phyloP scores from a whole-genome alignment of 2,888 invertebrate genomes.

The Drosophila leonis region DNA sequence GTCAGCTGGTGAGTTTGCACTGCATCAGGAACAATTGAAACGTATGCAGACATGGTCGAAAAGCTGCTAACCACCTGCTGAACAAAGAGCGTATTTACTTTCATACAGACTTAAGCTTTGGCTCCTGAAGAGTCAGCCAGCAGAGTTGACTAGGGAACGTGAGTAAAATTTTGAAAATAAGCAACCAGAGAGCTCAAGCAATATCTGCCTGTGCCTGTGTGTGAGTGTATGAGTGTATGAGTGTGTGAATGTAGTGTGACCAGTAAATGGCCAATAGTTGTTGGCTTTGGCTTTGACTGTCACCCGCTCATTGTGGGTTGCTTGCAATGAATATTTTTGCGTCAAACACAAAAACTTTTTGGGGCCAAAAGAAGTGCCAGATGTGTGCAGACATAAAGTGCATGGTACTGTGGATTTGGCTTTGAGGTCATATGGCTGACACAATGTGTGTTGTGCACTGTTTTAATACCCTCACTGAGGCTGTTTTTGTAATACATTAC shows the following conservation, averaged over 20 bases:
- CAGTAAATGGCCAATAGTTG: slow-evolving; percentile 72
- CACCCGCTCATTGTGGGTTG: slow-evolving; percentile 18
- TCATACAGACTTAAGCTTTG: slow-evolving; percentile 19
- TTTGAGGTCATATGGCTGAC: slow-evolving; percentile 43
- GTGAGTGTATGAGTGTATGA: slow-evolving; percentile 5
- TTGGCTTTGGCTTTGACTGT: slow-evolving; percentile 23
- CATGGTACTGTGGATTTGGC: slow-evolving; percentile 19
- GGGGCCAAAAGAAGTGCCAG: slow-evolving; percentile 25
- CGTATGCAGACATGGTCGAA: neutral
- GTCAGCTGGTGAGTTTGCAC: slow-evolving; percentile 9
- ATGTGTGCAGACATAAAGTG: slow-evolving; percentile 32
- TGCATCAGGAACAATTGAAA: slow-evolving; percentile 7
- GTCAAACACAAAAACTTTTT: slow-evolving; percentile 63
- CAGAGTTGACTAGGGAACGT: slow-evolving; percentile 43
- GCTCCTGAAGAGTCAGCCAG: slow-evolving; percentile 1
- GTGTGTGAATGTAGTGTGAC: slow-evolving; percentile 24
- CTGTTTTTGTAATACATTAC: neutral
- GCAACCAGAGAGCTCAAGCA: slow-evolving; percentile 29
- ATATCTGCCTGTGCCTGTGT: slow-evolving; percentile 15
- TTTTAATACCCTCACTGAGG: slow-evolving; percentile 5
- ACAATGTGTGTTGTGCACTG: slow-evolving; percentile 63
- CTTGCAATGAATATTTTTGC: slow-evolving; percentile 74
- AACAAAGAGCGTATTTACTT: slow-evolving; percentile 13
- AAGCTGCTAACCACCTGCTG: slow-evolving; percentile 24
- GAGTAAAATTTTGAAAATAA: slow-evolving; percentile 72